A percentile compares a stretch with the other conserved stretches of the same genome.
Evolutionary conservation across 1,140 invertebrate species (phyloP).

Genomic region (Temnothorax nylanderi): DNA sequence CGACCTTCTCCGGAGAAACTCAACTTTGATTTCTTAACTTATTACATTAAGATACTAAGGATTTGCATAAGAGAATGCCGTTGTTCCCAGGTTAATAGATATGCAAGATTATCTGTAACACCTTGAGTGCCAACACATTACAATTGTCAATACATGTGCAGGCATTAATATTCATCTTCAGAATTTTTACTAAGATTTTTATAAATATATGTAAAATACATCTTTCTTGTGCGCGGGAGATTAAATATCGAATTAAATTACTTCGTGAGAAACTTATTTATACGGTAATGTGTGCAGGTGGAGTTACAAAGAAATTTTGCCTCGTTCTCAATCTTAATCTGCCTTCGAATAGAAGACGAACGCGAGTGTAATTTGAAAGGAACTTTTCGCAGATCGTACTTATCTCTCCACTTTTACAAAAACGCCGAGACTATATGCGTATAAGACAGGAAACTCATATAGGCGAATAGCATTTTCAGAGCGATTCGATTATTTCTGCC

Average conservation of each 20-base stretch:
- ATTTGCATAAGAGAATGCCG: background rate
- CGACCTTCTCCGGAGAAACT: background rate
- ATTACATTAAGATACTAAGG: background rate
- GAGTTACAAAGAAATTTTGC: background rate
- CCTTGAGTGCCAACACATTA: background rate
- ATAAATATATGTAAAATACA: background rate
- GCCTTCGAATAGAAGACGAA: background rate
- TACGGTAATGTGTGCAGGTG: background rate
- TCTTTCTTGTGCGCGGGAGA: background rate
- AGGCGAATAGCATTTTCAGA: slow-evolving; percentile 2
- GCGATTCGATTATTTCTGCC: background rate
- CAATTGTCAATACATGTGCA: background rate
- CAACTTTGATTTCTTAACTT: background rate
- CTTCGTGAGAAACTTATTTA: background rate
- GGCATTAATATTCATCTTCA: background rate
- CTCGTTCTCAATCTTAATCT: background rate
- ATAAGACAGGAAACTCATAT: background rate
- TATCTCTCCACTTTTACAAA: background rate
- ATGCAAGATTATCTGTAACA: background rate
- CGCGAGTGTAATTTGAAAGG: background rate
- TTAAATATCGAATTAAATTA: slow-evolving; percentile 5
- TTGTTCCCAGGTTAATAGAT: background rate
- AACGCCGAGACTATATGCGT: background rate
- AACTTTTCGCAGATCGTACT: background rate
- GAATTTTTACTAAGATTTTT: background rate